Evolutionary conservation across 2,888 invertebrate species (phyloP), one percentile per base, ranked within the genome.

Genomic region (Ophion obscuratus): DNA sequence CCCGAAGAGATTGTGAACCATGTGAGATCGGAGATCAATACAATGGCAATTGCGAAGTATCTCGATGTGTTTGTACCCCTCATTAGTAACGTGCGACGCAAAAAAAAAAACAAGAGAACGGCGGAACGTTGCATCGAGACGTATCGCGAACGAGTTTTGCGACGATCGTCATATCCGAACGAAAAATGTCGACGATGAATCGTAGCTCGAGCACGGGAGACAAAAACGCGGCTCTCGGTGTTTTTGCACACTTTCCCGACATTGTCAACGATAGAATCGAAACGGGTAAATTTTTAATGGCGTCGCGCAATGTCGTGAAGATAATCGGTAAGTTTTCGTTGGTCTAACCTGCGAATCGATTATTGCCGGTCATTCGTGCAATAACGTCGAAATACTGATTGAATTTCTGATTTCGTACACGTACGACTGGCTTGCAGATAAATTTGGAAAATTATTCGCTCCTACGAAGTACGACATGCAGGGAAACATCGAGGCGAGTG

Each of bases 381-480:
- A 4, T 1, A 36, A 53, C 40, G n/a, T 36, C 11, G 11, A 31
- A 36, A 14, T 31, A 14, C 14, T 9, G 7, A 31, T 61, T 61
- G 61, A 14, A 24, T 36, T 24, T 31, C 59, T 36, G 6, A 6
- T 0, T n/a, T 27, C n/a, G 10, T 11, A 1, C 9, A 27, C 83
- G 57, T 3, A 24, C 47, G 84, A 61, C 74, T 59, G 61, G 36
- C 67, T 95, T 95, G 14, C 95, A 97, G 97, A 97, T 91, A 95
- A 95, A 89, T 96, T 97, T 92, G 97, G 97, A 75, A 96, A 96
- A 93, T 94, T 96, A 20, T 97, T 97, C 93, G 95, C 96, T 68
- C 97, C 97, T 40, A 96, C 97, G 62, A 96, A 96, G 90, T 95
- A 95, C 93, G 97, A 97, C 91, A 97, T 97, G 96, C 96, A 96